Evolutionary conservation across 2,113 vertebrate species (phyloP).

Genomic region (Corynorhinus townsendii): DNA sequence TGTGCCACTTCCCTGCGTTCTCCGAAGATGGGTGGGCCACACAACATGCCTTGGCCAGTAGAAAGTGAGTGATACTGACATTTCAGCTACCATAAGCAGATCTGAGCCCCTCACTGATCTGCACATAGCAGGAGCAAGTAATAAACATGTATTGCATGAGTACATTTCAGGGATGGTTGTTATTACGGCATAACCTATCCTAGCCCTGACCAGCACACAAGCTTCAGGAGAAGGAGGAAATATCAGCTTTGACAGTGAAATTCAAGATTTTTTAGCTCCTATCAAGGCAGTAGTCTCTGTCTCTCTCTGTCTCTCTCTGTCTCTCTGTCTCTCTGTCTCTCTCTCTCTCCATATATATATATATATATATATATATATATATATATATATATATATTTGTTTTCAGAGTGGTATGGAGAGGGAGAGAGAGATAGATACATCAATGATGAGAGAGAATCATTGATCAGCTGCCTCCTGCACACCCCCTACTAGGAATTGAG

Average conservation of each 20-base stretch:
- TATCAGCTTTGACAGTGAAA: neutral
- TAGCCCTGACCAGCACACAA: neutral
- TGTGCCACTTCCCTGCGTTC: neutral
- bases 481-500: too few species aligned
- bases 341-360: too few species aligned
- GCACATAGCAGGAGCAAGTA: neutral
- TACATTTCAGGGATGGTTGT: neutral
- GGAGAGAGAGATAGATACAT: too few species aligned
- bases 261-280: neutral
- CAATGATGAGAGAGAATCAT: too few species aligned
- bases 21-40: neutral
- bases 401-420: too few species aligned
- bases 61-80: too few species aligned
- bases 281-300: neutral
- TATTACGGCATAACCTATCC: neutral
- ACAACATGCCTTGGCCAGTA: neutral
- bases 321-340: too few species aligned
- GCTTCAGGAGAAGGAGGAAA: neutral
- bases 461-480: too few species aligned
- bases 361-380: too few species aligned
- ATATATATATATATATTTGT: too few species aligned
- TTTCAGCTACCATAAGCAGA: neutral
- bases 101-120: neutral
- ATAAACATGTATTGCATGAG: neutral
- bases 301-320: too few species aligned